phyloP scores from a whole-genome alignment of 2,797 vertebrate genomes.

The Sciaenops ocellatus region DNA sequence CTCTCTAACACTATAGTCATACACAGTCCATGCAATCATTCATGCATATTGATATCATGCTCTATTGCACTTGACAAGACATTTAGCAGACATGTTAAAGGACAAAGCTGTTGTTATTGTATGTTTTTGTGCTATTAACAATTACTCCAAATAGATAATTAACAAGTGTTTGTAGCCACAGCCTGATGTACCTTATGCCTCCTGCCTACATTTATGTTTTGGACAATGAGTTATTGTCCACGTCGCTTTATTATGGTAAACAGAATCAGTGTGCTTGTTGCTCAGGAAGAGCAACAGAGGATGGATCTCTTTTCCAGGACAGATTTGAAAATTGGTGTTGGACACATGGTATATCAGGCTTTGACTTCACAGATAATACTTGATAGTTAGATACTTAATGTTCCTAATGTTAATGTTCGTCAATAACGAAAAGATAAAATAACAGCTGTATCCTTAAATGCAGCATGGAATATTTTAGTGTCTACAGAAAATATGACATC shows the following conservation, averaged over 20 bases:
- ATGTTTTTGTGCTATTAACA: neutral
- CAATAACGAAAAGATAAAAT: neutral
- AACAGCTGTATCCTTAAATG: slow-evolving; percentile 33
- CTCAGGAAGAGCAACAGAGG: too few species aligned
- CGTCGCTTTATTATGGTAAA: neutral
- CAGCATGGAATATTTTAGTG: neutral
- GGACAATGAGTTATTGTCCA: neutral
- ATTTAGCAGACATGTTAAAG: slow-evolving; percentile 20
- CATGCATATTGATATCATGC: slow-evolving; percentile 44
- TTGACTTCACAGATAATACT: neutral
- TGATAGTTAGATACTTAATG: neutral
- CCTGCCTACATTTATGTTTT: too few species aligned
- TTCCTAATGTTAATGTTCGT: too few species aligned
- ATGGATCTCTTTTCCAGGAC: too few species aligned
- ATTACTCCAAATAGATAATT: neutral
- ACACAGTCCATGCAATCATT: slow-evolving; percentile 31
- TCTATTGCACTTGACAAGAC: neutral
- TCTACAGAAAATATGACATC: slow-evolving; percentile 12
- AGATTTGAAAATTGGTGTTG: too few species aligned
- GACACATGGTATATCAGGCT: neutral
- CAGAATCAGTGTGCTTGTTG: neutral
- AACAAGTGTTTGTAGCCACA: neutral
- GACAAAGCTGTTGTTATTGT: slow-evolving; percentile 27
- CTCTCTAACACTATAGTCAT: neutral
- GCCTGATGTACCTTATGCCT: slow-evolving; percentile 1